These are phyloP conservation scores for Myioborus melanocephalus DNA, from an alignment of 2,797 vertebrate species.

Conservation along the genomic window DNA sequence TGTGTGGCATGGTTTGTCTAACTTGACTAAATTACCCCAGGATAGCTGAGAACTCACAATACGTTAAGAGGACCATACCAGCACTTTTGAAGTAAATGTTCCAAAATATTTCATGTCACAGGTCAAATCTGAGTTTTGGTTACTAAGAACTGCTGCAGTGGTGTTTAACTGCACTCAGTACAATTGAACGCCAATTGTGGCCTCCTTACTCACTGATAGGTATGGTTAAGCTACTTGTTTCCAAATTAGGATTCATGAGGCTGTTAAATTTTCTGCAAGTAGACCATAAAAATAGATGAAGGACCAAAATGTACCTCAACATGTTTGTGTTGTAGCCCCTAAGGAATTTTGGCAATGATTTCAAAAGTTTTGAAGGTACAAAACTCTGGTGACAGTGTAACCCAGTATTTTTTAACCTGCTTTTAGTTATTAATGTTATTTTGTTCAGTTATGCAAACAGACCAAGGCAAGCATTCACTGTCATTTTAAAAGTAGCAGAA, in stretches of 20 bases:
- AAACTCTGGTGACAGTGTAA: background rate
- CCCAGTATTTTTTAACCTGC: accelerated
- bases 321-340: background rate
- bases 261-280: background rate
- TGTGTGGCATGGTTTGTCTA: background rate
- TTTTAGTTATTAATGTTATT: background rate
- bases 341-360: background rate
- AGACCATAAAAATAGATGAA: background rate
- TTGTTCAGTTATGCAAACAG: background rate
- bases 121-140: background rate
- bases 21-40: background rate
- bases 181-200: background rate
- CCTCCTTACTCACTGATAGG: background rate
- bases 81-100: background rate
- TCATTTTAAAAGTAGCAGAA: background rate
- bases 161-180: background rate
- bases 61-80: background rate
- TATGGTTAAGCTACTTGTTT: background rate
- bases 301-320: background rate
- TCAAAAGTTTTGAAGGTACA: background rate
- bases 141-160: background rate
- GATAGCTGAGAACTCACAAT: background rate
- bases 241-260: background rate
- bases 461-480: background rate
- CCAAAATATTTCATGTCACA: background rate